phyloP scores from a whole-genome alignment of 2,888 invertebrate species.

The Leptinotarsa rubiginosa region DNA sequence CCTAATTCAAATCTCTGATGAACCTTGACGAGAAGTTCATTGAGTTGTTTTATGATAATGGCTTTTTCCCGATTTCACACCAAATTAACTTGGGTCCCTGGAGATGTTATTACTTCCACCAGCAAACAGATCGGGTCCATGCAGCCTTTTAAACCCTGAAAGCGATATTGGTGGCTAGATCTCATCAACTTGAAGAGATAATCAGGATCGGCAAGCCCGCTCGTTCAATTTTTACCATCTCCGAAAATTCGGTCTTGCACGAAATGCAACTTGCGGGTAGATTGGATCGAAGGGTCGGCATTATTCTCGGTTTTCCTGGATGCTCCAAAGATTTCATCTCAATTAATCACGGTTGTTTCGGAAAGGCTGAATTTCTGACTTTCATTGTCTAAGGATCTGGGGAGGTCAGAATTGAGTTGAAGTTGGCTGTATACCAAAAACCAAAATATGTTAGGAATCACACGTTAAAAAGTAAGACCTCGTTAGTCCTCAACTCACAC shows the following conservation, averaged over 20 bases:
- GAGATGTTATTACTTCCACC: slow-evolving; percentile 30
- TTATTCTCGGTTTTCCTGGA: no score
- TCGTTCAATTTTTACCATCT: slow-evolving; percentile 19
- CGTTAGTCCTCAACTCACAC: no score
- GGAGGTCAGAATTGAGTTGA: no score
- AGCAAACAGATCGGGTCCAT: slow-evolving; percentile 29
- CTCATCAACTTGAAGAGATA: slow-evolving; percentile 28
- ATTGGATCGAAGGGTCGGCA: background rate
- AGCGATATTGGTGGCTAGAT: slow-evolving; percentile 30
- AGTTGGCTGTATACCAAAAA: no score
- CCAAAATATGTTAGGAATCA: no score
- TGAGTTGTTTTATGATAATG: slow-evolving; percentile 30
- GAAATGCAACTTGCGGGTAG: background rate
- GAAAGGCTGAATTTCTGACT: no score
- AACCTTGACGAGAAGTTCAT: slow-evolving; percentile 32
- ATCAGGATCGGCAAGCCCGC: slow-evolving; percentile 12
- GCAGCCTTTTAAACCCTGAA: slow-evolving; percentile 15
- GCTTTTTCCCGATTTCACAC: slow-evolving; percentile 31
- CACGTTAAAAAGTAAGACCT: no score
- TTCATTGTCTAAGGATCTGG: no score
- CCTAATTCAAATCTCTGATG: slow-evolving; percentile 14
- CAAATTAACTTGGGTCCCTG: slow-evolving; percentile 24
- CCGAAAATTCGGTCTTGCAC: slow-evolving; percentile 16
- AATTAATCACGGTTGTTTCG: no score
- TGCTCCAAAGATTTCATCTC: no score